Base-by-base conservation (phyloP, 2,797 vertebrate genomes). In the Centropyge bicolor region DNA sequence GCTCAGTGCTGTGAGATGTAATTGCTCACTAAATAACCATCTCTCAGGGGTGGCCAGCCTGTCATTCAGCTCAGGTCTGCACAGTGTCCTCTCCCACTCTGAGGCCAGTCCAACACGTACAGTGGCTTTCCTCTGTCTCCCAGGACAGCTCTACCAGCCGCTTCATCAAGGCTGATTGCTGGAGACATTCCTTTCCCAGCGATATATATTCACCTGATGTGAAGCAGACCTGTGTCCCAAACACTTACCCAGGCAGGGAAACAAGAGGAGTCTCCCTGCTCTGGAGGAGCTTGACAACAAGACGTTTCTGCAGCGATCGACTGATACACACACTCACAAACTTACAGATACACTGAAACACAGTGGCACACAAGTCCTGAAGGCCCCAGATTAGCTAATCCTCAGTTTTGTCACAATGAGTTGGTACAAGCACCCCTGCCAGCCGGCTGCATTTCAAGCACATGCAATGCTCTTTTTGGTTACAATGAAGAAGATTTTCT, bases 151-250 rank as follows among this genome's bases (percentile, higher is more conserved):
- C 80, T 66, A 70, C 82, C 89, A 73, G 86, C 91, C 60, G 74
- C 74, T 86, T 92, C 92, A 91, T 94, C 92, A 90, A 79, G 74
- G 82, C 86, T 93, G 93, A 95, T 96, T 95, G 81, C 85, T 73
- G 81, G 84, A 92, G 94, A 94, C 92, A 85, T 88, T 93, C 87
- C 83, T 90, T 90, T 88, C 70, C 80, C 82, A 74, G 81, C 64
- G 70, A 90, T 84, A 85, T 69, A 74, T 69, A 74, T 80, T 83
- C 88, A 93, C 88, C 92, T 95, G 94, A 95, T 88, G 86, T 81
- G 92, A 94, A 94, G 88, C 93, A 94, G 93, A 86, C 83, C 80
- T 71, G 76, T 52, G 81, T 89, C 81, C 68, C 84, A 40, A 74
- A 86, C 80, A 76, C 72, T 70, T 27, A 85, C 63, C 35, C 65